These are phyloP conservation scores for Acanthiza pusilla DNA, from an alignment of 2,797 vertebrate genomes.

Conservation along the genomic window DNA sequence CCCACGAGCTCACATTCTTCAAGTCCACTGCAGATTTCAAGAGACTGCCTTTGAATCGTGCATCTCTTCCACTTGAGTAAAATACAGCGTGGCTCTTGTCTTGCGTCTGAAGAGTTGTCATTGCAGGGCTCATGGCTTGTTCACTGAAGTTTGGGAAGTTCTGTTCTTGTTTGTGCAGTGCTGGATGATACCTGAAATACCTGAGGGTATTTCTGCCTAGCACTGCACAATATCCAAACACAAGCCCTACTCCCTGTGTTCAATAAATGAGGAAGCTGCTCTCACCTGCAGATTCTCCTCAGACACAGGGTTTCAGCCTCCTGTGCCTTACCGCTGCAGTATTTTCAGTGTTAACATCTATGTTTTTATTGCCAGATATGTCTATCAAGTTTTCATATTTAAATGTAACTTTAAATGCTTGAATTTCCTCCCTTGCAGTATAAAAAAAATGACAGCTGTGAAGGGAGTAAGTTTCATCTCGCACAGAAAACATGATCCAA, in stretches of 20 bases:
- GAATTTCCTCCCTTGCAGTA: background rate
- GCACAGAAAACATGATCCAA: background rate
- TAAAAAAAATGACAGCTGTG: background rate
- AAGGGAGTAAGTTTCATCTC: constrained; percentile 1
- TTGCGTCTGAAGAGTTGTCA: background rate
- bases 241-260: background rate
- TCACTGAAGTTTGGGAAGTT: background rate
- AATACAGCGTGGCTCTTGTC: background rate
- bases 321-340: background rate
- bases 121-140: background rate
- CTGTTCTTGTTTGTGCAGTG: background rate
- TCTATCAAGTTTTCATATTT: constrained; percentile 21
- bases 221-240: background rate
- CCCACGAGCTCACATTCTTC: background rate
- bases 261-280: background rate
- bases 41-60: background rate
- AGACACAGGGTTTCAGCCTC: background rate
- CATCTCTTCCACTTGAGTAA: background rate
- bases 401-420: constrained; percentile 24
- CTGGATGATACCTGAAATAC: background rate
- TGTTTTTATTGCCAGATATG: constrained; percentile 20
- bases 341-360: background rate
- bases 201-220: background rate
- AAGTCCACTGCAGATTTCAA: background rate
- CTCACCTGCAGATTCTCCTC: background rate